Evolutionary conservation across 2,113 vertebrate genomes (phyloP), one percentile per base, ranked within the genome.

Genomic region (Pluvianellus socialis): DNA sequence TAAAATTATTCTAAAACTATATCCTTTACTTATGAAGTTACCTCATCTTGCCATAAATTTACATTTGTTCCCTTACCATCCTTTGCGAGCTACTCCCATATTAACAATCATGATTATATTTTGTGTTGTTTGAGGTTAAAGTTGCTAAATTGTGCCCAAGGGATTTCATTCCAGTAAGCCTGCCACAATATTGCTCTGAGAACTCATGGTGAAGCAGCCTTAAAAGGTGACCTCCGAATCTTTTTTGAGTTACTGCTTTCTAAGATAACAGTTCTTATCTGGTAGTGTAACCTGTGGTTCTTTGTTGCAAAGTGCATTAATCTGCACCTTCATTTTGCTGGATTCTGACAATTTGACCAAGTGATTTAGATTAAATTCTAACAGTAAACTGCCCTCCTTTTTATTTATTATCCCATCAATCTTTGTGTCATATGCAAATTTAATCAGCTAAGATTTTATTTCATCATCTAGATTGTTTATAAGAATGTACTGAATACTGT

Each of bases 391-490:
- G 67, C 22, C n/a, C 12, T 88, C n/a, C 15, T 68, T 88, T 90
- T 92, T 88, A 88, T 93, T 95, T 66, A 86, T 22, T 85, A 58
- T 61, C 27, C 27, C 53, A 96, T 95, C 77, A 90, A 82, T 97
- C 87, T 96, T 93, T 86, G 49, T 93, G 77, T 95, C 88, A 90
- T 92, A 95, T 96, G 94, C 85, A 97, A 95, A 96, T 97, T 93
- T 97, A 96, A 96, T 96, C 96, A 96, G 67, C 88, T 86, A 92
- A 96, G 74, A 88, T 96, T 96, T 92, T 88, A 92, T 92, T 96
- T 95, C 85, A 96, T 95, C 90, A 80, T 70, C 79, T 94, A 93
- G 79, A 95, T 94, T 93, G 79, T 88, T 95, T 91, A 30, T 90
- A 93, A 94, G 90, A 94, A 90, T 62, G 38, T 53, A 82, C 13